Percentiles rank a stretch among this genome's conserved stretches.
Conservation (phyloP, 2,797 vertebrate species). For the Premnoplex brunnescens region DNA sequence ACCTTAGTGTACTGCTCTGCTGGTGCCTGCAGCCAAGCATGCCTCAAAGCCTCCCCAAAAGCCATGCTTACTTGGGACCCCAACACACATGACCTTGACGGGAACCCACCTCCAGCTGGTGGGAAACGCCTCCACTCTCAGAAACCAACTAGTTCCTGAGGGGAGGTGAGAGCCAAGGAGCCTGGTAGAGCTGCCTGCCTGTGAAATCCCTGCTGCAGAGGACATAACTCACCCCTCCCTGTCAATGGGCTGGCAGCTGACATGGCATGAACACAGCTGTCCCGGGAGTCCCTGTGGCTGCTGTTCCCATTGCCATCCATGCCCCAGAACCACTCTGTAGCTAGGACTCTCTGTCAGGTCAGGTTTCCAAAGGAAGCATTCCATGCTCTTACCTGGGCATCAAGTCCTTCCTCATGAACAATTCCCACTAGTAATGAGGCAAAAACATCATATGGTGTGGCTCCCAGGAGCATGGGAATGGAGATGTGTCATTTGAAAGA, state of each 20-base stretch:
- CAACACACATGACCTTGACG: fast-evolving
- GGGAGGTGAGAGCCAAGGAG: background rate
- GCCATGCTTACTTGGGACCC: fast-evolving
- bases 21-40: background rate
- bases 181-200: background rate
- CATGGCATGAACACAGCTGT: fast-evolving
- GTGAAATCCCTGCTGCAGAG: background rate
- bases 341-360: background rate
- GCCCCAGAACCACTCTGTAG: background rate
- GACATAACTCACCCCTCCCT: background rate
- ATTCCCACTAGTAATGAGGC: background rate
- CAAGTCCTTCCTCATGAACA: background rate
- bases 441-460: fast-evolving
- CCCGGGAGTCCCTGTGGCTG: background rate
- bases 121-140: background rate
- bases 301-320: background rate
- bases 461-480: background rate
- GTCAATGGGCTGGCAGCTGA: background rate
- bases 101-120: background rate
- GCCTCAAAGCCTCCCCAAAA: background rate
- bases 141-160: background rate
- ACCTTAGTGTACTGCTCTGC: background rate
- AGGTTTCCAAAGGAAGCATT: background rate
- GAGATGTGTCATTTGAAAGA: fast-evolving
- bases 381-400: background rate